These are phyloP conservation scores for Megaceryle torquata DNA, from an alignment of 2,113 vertebrate genomes.

Conservation along the genomic window DNA sequence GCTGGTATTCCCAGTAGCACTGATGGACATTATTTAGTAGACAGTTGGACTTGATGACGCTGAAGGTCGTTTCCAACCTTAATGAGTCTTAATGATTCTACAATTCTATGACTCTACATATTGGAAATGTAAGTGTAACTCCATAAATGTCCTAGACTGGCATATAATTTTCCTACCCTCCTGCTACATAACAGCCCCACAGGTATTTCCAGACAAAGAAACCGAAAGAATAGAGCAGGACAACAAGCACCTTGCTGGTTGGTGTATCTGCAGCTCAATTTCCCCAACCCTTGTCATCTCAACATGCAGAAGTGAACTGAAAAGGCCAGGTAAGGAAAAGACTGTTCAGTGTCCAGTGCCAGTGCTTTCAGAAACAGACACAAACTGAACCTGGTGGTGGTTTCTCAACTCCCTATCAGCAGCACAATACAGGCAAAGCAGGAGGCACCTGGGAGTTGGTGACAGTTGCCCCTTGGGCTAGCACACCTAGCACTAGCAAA, in stretches of 20 bases:
- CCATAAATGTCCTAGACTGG: neutral
- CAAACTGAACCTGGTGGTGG: neutral
- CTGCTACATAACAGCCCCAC: neutral
- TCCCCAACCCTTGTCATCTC: neutral
- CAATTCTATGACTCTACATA: too few relatives aligned
- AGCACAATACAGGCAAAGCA: neutral
- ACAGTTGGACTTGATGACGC: too few relatives aligned
- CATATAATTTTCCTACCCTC: neutral
- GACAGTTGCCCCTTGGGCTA: neutral
- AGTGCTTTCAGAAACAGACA: accelerated
- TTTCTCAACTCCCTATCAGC: neutral
- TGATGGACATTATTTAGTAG: neutral
- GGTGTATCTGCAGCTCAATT: neutral
- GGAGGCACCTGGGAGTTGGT: neutral
- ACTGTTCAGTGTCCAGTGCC: accelerated
- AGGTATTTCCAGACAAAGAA: neutral
- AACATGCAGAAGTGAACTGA: neutral
- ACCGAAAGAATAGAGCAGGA: neutral
- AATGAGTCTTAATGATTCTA: too few relatives aligned
- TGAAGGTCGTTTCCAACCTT: too few relatives aligned
- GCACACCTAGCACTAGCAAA: neutral
- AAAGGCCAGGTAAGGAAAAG: neutral
- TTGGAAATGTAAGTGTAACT: neutral
- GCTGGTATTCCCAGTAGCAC: neutral
- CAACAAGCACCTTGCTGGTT: accelerated